Evolutionary conservation across 2,797 vertebrate genomes (phyloP), one percentile per base, ranked within the genome.

Genomic region (Poecilia wingei): DNA sequence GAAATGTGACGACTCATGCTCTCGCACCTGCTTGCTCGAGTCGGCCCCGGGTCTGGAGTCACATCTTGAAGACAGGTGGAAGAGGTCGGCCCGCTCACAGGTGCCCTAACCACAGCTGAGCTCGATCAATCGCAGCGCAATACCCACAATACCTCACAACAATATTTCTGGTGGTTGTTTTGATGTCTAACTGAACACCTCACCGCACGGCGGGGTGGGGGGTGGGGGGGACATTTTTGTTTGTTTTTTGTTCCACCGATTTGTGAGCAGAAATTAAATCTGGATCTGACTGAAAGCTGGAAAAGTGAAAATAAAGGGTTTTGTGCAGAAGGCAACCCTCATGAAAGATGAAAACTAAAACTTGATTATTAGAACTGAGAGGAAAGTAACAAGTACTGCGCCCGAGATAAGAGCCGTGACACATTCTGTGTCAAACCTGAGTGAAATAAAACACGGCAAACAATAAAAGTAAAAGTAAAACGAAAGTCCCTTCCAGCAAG

Each of bases 101-200:
- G 66, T 86, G 82, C 69, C 25, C 71, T 43, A 80, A 85, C 82
- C 82, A 81, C 86, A 79, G 55, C 33, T 57, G 64, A 83, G 61
- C 18, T 20, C 3, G 3, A n/a, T 14, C 25, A 68, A 25, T 68
- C 64, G 10, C 39, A 41, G 36, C 4, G 18, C 12, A 8, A 9
- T 13, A 14, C 9, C 57, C 41, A 41, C 41, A 33, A 16, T n/a
- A 4, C 51, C 39, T 43, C 66, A 4, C 4, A 53, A 22, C 57
- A n/a, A 25, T n/a, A 47, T 49, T 43, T 71, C 33, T 49, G 64
- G 43, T 33, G 53, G 74, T 61, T 47, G 49, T 78, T 78, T 72
- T 72, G 76, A 78, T 33, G 68, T 72, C 25, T 39, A 7, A 47
- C 25, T 1, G 4, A 45, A 10, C 25, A 13, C 25, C 31, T 46